Evolutionary conservation across 2,888 invertebrate genomes (phyloP).

Genomic region (Priapulus caudatus): DNA sequence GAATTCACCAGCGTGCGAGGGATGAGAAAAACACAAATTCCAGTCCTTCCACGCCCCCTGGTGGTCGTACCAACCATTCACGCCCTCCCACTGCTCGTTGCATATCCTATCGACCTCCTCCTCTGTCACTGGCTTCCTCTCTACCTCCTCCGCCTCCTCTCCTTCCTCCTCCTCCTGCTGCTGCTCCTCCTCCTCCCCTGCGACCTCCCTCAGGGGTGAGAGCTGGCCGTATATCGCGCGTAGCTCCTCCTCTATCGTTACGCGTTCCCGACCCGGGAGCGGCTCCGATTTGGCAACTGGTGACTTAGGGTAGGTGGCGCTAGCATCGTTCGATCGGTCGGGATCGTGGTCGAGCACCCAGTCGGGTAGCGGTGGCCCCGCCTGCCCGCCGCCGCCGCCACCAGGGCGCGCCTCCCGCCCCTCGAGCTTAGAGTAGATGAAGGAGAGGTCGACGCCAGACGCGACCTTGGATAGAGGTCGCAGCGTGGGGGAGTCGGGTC

Average conservation of each 20-base stretch:
- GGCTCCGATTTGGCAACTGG: constrained; percentile 43
- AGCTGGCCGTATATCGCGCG: too few species aligned
- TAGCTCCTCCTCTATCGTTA: too few species aligned
- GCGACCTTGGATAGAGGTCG: too few species aligned
- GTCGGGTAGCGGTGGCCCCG: too few species aligned
- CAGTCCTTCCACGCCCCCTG: constrained; percentile 65
- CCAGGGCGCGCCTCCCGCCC: too few species aligned
- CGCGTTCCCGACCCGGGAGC: too few species aligned
- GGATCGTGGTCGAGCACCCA: too few species aligned
- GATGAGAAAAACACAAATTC: constrained; percentile 68
- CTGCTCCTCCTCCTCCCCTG: constrained; percentile 2
- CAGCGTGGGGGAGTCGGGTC: neutral
- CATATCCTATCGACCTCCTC: constrained; percentile 32
- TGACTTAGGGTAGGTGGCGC: constrained; percentile 53
- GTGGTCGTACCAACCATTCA: constrained; percentile 44
- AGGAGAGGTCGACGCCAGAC: too few species aligned
- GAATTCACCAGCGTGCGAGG: constrained; percentile 60
- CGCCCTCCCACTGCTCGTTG: constrained; percentile 36
- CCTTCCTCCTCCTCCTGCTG: constrained; percentile 31
- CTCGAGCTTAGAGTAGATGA: neutral
- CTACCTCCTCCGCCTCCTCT: constrained; percentile 48
- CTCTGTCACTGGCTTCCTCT: constrained; percentile 32
- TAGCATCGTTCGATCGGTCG: neutral
- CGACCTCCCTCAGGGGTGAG: too few species aligned
- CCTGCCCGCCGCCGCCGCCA: too few species aligned